Evolutionary conservation across 2,113 vertebrate species (phyloP).

Genomic region (Zapus hudsonius): DNA sequence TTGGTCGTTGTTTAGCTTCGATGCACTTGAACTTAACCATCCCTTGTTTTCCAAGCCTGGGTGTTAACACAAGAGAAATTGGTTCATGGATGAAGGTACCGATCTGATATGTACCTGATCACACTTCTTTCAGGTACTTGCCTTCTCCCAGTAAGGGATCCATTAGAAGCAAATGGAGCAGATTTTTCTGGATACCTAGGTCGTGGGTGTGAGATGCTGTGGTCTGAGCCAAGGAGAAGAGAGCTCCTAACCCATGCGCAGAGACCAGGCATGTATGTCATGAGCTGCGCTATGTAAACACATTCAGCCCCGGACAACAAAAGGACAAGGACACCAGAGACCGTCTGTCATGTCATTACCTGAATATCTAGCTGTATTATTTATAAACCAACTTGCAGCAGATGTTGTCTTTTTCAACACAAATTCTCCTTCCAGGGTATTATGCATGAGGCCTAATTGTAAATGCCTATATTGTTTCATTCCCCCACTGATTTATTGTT

Average conservation of each 20-base stretch:
- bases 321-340: conserved; percentile 81
- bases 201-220: conserved; percentile 77
- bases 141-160: conserved; percentile 80
- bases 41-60: conserved; percentile 76
- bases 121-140: conserved; percentile 65
- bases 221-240: conserved; percentile 79
- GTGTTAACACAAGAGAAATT: conserved; percentile 76
- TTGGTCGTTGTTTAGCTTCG: conserved; percentile 80
- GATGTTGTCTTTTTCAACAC: conserved; percentile 77
- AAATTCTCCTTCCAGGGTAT: conserved; percentile 75
- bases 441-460: conserved; percentile 77
- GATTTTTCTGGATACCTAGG: conserved; percentile 81
- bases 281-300: conserved; percentile 72
- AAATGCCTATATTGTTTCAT: conserved; percentile 80
- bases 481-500: conserved; percentile 81
- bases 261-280: conserved; percentile 74
- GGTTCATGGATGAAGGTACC: conserved; percentile 66
- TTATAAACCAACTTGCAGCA: conserved; percentile 71
- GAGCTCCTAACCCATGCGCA: conserved; percentile 74
- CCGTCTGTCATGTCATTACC: conserved; percentile 77
- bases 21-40: conserved; percentile 82
- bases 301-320: conserved; percentile 77
- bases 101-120: conserved; percentile 53
- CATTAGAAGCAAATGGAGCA: conserved; percentile 78
- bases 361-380: conserved; percentile 68